Percentiles rank a stretch among this genome's conserved stretches.
These are phyloP conservation scores for Nephrocerus scutellatus DNA, from an alignment of 2,888 invertebrate species.

Conservation along the genomic window DNA sequence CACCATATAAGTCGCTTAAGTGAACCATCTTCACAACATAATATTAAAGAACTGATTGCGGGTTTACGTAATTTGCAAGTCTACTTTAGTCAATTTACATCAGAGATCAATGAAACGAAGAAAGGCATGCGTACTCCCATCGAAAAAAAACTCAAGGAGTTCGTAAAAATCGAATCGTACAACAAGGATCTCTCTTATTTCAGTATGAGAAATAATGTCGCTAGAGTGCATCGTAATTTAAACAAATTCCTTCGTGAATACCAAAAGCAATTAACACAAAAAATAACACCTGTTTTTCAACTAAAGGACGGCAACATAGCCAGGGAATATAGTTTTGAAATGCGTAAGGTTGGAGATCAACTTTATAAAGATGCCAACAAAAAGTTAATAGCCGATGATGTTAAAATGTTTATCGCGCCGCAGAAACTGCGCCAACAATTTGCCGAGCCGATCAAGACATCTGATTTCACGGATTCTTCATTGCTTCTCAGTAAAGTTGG, in stretches of 20 bases:
- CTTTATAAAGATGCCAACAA: constrained; percentile 39
- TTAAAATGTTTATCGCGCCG: constrained; percentile 40
- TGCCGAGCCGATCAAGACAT: neutral
- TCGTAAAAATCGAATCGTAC: constrained; percentile 92
- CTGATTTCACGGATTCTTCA: too few species aligned
- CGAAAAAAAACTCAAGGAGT: constrained; percentile 86
- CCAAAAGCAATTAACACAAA: constrained; percentile 53
- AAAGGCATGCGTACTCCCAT: constrained; percentile 69
- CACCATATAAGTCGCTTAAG: constrained; percentile 44
- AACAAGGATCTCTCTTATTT: constrained; percentile 90
- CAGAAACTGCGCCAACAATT: constrained; percentile 31
- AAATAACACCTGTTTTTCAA: constrained; percentile 43
- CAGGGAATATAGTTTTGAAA: constrained; percentile 39
- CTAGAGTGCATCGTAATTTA: constrained; percentile 78
- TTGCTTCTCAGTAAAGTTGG: constrained; percentile 34
- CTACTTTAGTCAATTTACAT: constrained; percentile 75
- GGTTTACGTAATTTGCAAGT: constrained; percentile 74
- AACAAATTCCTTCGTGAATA: constrained; percentile 83
- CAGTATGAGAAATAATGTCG: constrained; percentile 82
- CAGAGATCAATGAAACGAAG: constrained; percentile 59
- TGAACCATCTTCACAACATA: neutral
- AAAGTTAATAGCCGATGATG: constrained; percentile 36
- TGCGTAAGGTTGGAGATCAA: constrained; percentile 37
- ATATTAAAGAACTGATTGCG: constrained; percentile 49
- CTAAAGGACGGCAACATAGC: constrained; percentile 42